Base-by-base conservation (phyloP, 2,113 vertebrate genomes). In the Austrofundulus limnaeus region DNA sequence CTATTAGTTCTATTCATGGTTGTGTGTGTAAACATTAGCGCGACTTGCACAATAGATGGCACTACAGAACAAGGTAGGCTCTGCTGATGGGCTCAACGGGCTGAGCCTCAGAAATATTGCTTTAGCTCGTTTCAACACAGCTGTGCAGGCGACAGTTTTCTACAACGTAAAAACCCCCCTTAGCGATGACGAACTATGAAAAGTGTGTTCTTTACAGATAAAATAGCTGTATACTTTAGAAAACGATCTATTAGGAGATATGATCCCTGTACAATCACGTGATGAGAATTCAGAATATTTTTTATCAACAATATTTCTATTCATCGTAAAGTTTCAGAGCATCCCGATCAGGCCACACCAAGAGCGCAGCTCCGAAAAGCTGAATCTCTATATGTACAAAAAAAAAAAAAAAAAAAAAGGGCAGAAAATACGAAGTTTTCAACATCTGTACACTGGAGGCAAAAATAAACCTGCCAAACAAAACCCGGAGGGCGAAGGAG, bases 101-200 rank as follows among this genome's bases (percentile, higher is more conserved):
- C 69, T 43, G 70, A 80, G 77, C 69, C 64, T 73, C 56, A 57
- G 66, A 64, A 82, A 81, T 89, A 88, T 88, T 91, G 88, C 87
- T 89, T 89, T 81, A 77, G 84, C 83, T 81, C 67, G 80, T 87
- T 85, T 81, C 72, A 76, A 78, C 70, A 75, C 78, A 77, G 65
- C 75, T 84, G 77, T 79, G 78, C 76, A 83, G 82, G 77, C 81
- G 54, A 79, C 73, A 52, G 59, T 42, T 66, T n/a, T 38, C 28
- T n/a, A 14, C 16, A 34, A 49, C 53, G 20, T 50, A 59, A 48
- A 34, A 47, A 52, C 12, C 56, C 12, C 56, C 70, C 31, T 70
- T 61, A 37, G 73, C 67, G 61, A 31, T 75, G 54, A 67, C 78
- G 70, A 61, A 72, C 37, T 69, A 78, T 70, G 66, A 74, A 84